Evolutionary conservation across 2,888 invertebrate genomes (phyloP), one percentile per base, ranked within the genome.

Genomic region (Pandemis heparana): DNA sequence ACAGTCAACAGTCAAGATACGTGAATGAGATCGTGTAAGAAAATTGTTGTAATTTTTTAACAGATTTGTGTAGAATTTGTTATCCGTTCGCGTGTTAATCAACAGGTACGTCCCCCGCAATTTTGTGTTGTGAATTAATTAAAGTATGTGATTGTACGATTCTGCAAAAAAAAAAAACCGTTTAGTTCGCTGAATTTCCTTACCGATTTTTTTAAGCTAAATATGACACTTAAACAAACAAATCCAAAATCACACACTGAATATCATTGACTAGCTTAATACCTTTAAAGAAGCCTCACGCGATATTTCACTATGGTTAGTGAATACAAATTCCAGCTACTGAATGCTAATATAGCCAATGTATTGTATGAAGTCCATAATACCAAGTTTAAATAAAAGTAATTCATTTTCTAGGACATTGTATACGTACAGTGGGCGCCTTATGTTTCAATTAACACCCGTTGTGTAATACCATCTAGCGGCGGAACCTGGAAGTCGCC

Each of bases 361-460:
- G 23, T 32, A 32, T 32, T 46, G 59, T 38, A 46, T 43, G 63
- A 63, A 73, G 62, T 48, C 59, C 16, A 51, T 64, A 69, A 73
- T 73, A 56, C 73, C 64, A 73, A 69, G 53, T 48, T 61, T 69
- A 69, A 73, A 73, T 63, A 64, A 69, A 48, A 64, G 73, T 68
- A 63, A 59, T 48, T 73, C 56, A 63, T 73, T 63, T 68, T 64
- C 59, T 73, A 68, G 68, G 68, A 73, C 63, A 59, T 63, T 32
- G 46, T 39, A 43, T 72, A 63, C 41, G 51, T 71, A 69, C 63
- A 73, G 63, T 73, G 48, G 48, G 12, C 32, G 63, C 68, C 63
- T 73, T 73, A 67, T 73, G 59, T 68, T 48, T 48, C 59, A 69
- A 73, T 73, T 73, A 73, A 64, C 73, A 68, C 73, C 48, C 39